These are phyloP conservation scores for Cerastis leucographa DNA, from an alignment of 2,888 invertebrate species.

Conservation along the genomic window DNA sequence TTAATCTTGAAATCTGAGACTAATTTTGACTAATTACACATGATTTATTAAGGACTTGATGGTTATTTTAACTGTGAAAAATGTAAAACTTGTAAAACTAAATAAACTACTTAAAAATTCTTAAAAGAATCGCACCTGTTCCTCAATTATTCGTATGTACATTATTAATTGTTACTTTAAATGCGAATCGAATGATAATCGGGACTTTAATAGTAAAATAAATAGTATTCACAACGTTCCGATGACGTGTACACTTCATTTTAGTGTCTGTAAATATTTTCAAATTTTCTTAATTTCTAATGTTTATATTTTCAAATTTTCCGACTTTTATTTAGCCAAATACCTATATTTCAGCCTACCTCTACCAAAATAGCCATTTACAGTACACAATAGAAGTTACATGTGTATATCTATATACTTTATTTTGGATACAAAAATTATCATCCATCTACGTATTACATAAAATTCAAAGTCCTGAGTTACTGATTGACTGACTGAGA, in stretches of 20 bases:
- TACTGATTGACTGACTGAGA: no score
- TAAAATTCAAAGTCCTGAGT: no score
- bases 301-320: neutral
- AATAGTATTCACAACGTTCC: neutral
- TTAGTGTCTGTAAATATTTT: neutral
- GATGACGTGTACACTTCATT: neutral
- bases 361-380: neutral
- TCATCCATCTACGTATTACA: no score
- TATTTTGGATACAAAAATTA: neutral
- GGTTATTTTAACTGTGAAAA: neutral
- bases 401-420: neutral
- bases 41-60: conserved; percentile 5
- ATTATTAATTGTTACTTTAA: neutral
- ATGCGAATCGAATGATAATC: neutral
- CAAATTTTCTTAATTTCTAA: no score
- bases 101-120: neutral
- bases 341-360: neutral
- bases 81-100: neutral
- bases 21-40: conserved; percentile 28
- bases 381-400: no score
- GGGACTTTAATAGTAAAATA: neutral
- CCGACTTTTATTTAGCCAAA: neutral
- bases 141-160: neutral
- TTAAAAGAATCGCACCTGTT: neutral
- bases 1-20: conserved; percentile 30